A percentile compares a stretch with the other conserved stretches of the same genome.
phyloP scores from a whole-genome alignment of 2,113 vertebrate species.

The Plotosus lineatus region DNA sequence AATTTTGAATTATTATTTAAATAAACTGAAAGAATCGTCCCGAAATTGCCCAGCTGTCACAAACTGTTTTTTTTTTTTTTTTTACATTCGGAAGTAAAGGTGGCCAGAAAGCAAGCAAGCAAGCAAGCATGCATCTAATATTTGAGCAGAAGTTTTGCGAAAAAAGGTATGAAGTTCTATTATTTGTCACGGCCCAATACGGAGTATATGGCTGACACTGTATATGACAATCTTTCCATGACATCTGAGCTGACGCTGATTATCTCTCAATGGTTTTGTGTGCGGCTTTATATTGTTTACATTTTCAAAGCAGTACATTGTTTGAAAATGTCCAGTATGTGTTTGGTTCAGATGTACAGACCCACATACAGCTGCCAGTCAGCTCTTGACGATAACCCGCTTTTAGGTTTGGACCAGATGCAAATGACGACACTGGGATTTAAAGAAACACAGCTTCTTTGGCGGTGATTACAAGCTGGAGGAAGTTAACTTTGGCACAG shows the following conservation, averaged over 20 bases:
- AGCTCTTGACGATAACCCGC: slow-evolving; percentile 57
- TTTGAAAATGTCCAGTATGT: slow-evolving; percentile 66
- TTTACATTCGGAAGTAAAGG: not conserved
- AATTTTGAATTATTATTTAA: not conserved
- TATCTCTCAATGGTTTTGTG: slow-evolving; percentile 44
- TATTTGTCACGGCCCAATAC: not conserved
- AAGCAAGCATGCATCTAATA: not conserved
- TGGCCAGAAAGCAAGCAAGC: not conserved
- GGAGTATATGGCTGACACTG: not conserved
- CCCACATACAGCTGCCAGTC: slow-evolving; percentile 66
- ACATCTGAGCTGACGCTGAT: not conserved
- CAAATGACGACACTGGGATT: slow-evolving; percentile 73
- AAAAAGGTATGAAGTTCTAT: not conserved
- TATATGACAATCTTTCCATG: not conserved
- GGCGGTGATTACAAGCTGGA: slow-evolving; percentile 65
- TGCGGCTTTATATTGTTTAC: slow-evolving; percentile 54
- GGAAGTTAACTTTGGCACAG: slow-evolving; percentile 69
- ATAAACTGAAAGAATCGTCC: not conserved
- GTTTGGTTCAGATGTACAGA: slow-evolving; percentile 62
- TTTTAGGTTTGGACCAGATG: slow-evolving; percentile 75
- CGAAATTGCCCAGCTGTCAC: not conserved
- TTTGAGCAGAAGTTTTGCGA: not conserved
- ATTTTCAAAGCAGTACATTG: slow-evolving; percentile 47
- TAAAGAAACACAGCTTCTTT: slow-evolving; percentile 68
- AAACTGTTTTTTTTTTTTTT: not conserved